phyloP scores from a whole-genome alignment of 1,140 invertebrate species.

The Bombyx mandarina region DNA sequence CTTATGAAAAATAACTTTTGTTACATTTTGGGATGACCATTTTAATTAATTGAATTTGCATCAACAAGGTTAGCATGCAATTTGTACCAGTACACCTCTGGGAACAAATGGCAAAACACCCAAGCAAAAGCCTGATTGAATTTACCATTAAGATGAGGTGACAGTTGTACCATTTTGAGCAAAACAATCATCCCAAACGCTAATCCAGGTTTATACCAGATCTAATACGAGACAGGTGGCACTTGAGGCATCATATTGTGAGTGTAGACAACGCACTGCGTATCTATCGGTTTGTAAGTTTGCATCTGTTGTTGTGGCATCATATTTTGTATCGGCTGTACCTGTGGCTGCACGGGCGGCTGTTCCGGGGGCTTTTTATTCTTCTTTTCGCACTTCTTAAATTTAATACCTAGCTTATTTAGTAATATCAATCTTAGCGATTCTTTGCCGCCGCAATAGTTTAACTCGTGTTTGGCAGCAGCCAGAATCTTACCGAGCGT shows the following conservation, averaged over 20 bases:
- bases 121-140: too few relatives aligned
- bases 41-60: too few relatives aligned
- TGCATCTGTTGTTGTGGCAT: slow-evolving; percentile 47
- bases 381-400: slow-evolving; percentile 64
- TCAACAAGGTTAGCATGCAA: too few relatives aligned
- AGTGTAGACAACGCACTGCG: slow-evolving; percentile 51
- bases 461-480: slow-evolving; percentile 51
- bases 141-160: too few relatives aligned
- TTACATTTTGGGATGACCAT: too few relatives aligned
- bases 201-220: too few relatives aligned
- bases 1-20: too few relatives aligned
- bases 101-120: too few relatives aligned
- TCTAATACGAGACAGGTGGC: slow-evolving; percentile 53
- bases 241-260: slow-evolving; percentile 49
- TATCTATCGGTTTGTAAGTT: slow-evolving; percentile 50
- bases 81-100: too few relatives aligned
- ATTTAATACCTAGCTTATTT: slow-evolving; percentile 62
- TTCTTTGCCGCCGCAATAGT: slow-evolving; percentile 57
- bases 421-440: slow-evolving; percentile 55
- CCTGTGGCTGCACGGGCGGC: slow-evolving; percentile 4
- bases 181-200: background rate
- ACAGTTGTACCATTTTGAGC: too few relatives aligned
- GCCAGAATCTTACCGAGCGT: slow-evolving; percentile 57
- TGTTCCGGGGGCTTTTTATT: slow-evolving; percentile 50
- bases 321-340: slow-evolving; percentile 22